A percentile compares a stretch with the other conserved stretches of the same genome.
These are phyloP conservation scores for Acanthosepion lycidas DNA, from an alignment of 2,888 invertebrate genomes.

Conservation along the genomic window DNA sequence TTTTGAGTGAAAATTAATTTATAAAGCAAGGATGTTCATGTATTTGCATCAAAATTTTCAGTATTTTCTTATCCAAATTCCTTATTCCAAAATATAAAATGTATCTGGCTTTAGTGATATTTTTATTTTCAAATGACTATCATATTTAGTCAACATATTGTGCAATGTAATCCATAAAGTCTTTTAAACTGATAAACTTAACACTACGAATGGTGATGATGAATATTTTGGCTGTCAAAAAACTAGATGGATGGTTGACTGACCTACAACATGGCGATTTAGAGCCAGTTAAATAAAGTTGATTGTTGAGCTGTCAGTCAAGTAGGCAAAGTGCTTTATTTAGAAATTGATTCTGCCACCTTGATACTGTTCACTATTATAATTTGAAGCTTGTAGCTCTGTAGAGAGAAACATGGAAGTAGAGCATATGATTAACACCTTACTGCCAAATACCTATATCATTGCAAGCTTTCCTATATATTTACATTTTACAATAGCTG, in stretches of 20 bases:
- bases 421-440: neutral
- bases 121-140: too few relatives aligned
- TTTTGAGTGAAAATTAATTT: too few relatives aligned
- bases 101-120: too few relatives aligned
- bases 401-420: constrained; percentile 3
- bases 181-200: too few relatives aligned
- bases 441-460: constrained; percentile 1
- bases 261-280: neutral
- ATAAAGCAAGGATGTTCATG: too few relatives aligned
- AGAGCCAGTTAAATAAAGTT: constrained; percentile 37
- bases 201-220: neutral
- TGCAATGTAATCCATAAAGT: too few relatives aligned
- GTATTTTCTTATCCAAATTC: too few relatives aligned
- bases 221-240: neutral
- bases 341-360: constrained; percentile 3
- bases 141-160: too few relatives aligned
- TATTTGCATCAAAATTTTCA: too few relatives aligned
- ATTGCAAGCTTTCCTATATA: neutral
- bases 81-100: too few relatives aligned
- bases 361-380: neutral
- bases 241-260: neutral
- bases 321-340: too few relatives aligned
- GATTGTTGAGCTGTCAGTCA: constrained; percentile 37
- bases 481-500: neutral
- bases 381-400: neutral